Evolutionary conservation across 2,888 invertebrate genomes (phyloP).

Genomic region (Drosophila greeni): DNA sequence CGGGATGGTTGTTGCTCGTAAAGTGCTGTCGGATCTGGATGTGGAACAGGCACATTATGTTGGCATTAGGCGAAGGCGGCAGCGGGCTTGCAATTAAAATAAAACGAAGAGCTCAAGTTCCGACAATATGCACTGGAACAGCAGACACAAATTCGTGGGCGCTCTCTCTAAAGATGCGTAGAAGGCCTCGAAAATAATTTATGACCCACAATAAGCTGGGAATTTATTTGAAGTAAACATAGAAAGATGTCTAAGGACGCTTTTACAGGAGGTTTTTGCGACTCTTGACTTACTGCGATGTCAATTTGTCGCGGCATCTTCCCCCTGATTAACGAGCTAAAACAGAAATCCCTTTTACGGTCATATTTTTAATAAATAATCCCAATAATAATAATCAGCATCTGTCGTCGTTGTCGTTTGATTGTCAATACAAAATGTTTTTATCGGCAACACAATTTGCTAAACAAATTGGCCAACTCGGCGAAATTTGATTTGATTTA

Average conservation of each 20-base stretch:
- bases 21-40: conserved; percentile 46
- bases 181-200: conserved; percentile 61
- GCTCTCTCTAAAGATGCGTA: conserved; percentile 11
- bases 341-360: conserved; percentile 27
- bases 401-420: conserved; percentile 40
- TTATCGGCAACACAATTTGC: conserved; percentile 58
- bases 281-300: conserved; percentile 13
- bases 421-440: conserved; percentile 53
- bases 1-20: conserved; percentile 49
- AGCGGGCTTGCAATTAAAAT: conserved; percentile 65
- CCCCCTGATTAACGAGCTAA: conserved; percentile 41
- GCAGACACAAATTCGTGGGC: conserved; percentile 6
- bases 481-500: conserved; percentile 64
- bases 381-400: conserved; percentile 35
- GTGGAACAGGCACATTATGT: conserved; percentile 51
- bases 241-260: not conserved
- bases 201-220: conserved; percentile 61
- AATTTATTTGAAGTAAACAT: conserved; percentile 55
- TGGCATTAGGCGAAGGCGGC: conserved; percentile 50
- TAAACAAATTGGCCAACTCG: conserved; percentile 59
- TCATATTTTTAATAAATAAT: conserved; percentile 48
- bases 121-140: conserved; percentile 34
- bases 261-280: not conserved
- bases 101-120: conserved; percentile 59
- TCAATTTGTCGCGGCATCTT: conserved; percentile 42